Evolutionary conservation across 2,888 invertebrate species (phyloP), one percentile per base, ranked within the genome.

Genomic region (Drosophila affinis): DNA sequence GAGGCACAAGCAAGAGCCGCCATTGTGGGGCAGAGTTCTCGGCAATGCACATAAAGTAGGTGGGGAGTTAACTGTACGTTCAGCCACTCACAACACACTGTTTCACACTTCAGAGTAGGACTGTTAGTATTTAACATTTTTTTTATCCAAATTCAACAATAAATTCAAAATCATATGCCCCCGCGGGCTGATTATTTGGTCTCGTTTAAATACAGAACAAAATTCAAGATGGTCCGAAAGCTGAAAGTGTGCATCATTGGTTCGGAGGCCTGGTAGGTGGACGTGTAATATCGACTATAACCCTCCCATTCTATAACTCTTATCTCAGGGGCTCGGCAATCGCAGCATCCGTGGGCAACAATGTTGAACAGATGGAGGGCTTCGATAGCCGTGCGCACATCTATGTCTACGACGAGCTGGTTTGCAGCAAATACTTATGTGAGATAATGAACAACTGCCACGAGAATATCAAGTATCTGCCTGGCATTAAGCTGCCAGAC

Each of bases 401-500:
- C 18, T 90, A 78, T 56, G 89, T 86, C 3, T 79, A 80, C 21
- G 90, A 89, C 51, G 90, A 89, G 52, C 32, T 78, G 10, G 72
- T 78, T 3, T 61, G 77, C 7, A 74, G 56, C 21, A 76, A 58
- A 18, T 58, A 55, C 7, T 61, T 89, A 1, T 81, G 79, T 0
- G 71, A 82, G 46, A 55, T 86, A 4, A 89, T 89, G 1, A 90
- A 89, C 46, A 67, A 62, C 6, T 58, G 62, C 1, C 89, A 90
- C 54, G 77, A 89, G 29, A 89, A 89, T 72, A 73, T 76, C 17
- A 90, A 89, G 71, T 88, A 89, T 70, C 69, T 90, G 46, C 86
- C 89, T 18, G 77, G 82, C 12, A 72, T 89, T 3, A 62, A 62
- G 39, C 51, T 89, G 49, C 77, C 89, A n/a, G 27, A 58, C 9